Conservation (phyloP, 2,797 vertebrate genomes). For the Rallus crepitans region DNA sequence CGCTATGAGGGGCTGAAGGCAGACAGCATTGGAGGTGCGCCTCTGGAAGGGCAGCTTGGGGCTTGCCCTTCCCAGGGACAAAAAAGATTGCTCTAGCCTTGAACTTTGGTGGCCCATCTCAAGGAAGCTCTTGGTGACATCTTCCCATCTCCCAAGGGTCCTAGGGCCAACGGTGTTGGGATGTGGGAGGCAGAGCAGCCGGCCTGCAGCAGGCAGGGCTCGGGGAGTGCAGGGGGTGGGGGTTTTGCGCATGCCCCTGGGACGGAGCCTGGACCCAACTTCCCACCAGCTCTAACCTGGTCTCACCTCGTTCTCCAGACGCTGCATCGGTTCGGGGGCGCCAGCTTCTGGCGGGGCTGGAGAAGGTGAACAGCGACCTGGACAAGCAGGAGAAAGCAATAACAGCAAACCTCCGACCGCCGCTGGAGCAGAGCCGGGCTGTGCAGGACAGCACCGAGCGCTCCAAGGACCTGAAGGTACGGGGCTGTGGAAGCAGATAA, state of each 20-base stretch:
- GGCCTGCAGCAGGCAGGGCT: not conserved
- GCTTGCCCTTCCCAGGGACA: not conserved
- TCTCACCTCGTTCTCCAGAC: conserved; percentile 71
- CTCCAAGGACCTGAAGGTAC: conserved; percentile 90
- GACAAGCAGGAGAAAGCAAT: conserved; percentile 94
- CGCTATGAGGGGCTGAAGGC: conserved; percentile 85
- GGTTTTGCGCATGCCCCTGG: not conserved
- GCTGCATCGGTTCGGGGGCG: conserved; percentile 88
- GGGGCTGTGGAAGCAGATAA: not conserved
- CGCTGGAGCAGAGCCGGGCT: conserved; percentile 89
- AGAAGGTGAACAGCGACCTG: conserved; percentile 89
- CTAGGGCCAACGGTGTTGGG: not conserved
- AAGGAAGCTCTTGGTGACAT: too few species aligned
- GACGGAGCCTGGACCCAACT: not conserved
- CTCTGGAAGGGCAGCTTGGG: not conserved
- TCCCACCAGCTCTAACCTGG: not conserved
- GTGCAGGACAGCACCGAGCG: conserved; percentile 92
- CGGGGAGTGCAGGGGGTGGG: fast-evolving
- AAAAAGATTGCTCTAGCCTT: not conserved
- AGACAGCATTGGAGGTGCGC: conserved; percentile 78
- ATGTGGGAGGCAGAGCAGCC: not conserved
- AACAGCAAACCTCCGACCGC: conserved; percentile 86
- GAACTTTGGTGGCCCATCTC: not conserved
- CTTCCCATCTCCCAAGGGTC: not conserved
- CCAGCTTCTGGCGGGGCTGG: conserved; percentile 91